Conservation (phyloP, 1,140 invertebrate genomes). For the Leptinotarsa texana region DNA sequence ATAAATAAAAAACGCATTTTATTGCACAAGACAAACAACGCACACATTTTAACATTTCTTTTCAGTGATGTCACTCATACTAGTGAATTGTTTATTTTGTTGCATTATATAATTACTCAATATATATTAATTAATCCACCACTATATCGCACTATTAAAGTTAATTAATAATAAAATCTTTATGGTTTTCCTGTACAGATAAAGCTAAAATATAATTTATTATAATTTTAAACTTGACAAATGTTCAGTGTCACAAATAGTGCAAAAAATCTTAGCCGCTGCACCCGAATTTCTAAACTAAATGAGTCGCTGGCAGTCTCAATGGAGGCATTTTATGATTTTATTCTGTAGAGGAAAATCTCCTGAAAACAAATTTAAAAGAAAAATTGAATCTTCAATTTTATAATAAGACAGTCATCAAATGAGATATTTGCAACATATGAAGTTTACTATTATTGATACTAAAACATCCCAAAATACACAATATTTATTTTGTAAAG, state of each 20-base stretch:
- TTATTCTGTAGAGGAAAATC: slow-evolving; percentile 20
- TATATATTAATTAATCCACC: slow-evolving; percentile 43
- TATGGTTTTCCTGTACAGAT: slow-evolving; percentile 53
- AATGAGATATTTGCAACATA: too few relatives aligned
- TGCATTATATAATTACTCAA: slow-evolving; percentile 33
- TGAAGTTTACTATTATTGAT: too few relatives aligned
- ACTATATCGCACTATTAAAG: slow-evolving; percentile 45
- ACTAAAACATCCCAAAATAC: too few relatives aligned
- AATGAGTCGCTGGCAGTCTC: slow-evolving; percentile 54
- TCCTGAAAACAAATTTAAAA: not conserved
- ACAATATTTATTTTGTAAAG: too few relatives aligned
- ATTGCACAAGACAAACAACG: slow-evolving; percentile 39
- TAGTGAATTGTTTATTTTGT: slow-evolving; percentile 38
- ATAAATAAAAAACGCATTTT: slow-evolving; percentile 36
- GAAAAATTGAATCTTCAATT: not conserved
- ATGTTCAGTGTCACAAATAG: slow-evolving; percentile 50
- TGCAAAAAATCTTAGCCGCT: slow-evolving; percentile 51
- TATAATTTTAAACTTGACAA: slow-evolving; percentile 48
- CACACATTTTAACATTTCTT: slow-evolving; percentile 25
- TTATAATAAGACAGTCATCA: too few relatives aligned
- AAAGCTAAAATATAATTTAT: slow-evolving; percentile 54
- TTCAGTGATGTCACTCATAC: slow-evolving; percentile 35
- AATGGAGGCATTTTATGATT: slow-evolving; percentile 47
- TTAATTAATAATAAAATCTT: slow-evolving; percentile 39
- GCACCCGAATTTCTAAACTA: slow-evolving; percentile 48